These are phyloP conservation scores for Ianthella basta DNA, from an alignment of 37 sponge, comb jelly and placozoan species.

Conservation along the genomic window DNA sequence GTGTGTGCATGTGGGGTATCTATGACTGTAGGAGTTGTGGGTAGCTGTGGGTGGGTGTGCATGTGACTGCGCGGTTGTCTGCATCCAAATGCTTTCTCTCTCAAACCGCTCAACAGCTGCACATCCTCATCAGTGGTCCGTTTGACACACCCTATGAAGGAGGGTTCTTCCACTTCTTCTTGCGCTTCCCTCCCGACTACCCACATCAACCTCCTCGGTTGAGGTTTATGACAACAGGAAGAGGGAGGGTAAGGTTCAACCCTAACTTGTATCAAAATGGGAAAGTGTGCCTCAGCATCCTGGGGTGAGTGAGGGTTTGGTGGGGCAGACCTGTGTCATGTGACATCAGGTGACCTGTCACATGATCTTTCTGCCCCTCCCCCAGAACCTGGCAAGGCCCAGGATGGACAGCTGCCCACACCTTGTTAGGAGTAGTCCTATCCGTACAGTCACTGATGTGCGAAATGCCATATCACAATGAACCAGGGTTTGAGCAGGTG, in stretches of 20 bases:
- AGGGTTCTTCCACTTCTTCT: constrained; percentile 86
- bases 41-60: constrained; percentile 33
- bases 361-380: not conserved
- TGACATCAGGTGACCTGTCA: not conserved
- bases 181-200: constrained; percentile 85
- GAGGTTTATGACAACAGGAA: constrained; percentile 85
- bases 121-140: constrained; percentile 83
- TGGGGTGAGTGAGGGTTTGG: constrained; percentile 72
- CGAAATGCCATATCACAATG: constrained; percentile 92
- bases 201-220: constrained; percentile 78
- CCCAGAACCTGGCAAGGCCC: constrained; percentile 78
- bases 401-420: constrained; percentile 68
- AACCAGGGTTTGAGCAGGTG: constrained; percentile 85
- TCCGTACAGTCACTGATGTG: constrained; percentile 88
- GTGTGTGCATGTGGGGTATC: not conserved
- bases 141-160: constrained; percentile 93
- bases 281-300: constrained; percentile 86
- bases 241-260: constrained; percentile 85
- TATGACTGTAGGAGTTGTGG: too few species aligned
- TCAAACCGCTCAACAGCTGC: constrained; percentile 59
- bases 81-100: not conserved
- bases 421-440: constrained; percentile 63
- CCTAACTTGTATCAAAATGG: constrained; percentile 91
- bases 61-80: constrained; percentile 15
- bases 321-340: too few species aligned